Evolutionary conservation across 2,888 invertebrate genomes (phyloP), one percentile per base, ranked within the genome.

Genomic region (Dicycla oo): DNA sequence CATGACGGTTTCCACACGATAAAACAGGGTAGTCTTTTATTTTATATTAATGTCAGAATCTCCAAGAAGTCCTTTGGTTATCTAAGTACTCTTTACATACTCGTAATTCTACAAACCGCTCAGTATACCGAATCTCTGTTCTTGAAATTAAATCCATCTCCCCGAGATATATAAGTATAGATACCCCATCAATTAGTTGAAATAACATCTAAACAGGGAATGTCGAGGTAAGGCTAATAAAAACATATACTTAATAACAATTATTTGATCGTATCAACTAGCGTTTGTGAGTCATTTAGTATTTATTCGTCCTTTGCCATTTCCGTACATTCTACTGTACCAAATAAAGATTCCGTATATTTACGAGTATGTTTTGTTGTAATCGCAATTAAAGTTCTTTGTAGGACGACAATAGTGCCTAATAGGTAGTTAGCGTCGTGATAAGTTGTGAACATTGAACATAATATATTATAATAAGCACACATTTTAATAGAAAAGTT

Each of bases 221-320:
- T 71, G 58, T 75, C 80, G 75, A 82, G 84, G 73, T 75, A 77
- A 83, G 64, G 62, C 76, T 79, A 73, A 83, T 78, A 73, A 81
- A 75, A 78, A 77, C 72, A 78, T 70, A 76, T 79, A 78, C 57
- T 75, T 73, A 64, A 75, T 74, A 80, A 87, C 84, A 88, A 88
- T 89, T 86, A 88, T 84, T 76, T 82, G 88, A 90, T 91, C 73
- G 77, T 88, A 90, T 89, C 89, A 82, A 53, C 54, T 66, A 82
- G 73, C 73, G 76, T 80, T 84, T 85, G 85, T 86, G 85, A 84
- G 82, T 80, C 81, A 78, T 84, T 85, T 69, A 80, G 62, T 72
- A 75, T 85, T 84, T 80, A 86, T 86, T 78, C 85, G 87, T 88
- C 88, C 84, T 88, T 86, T 81, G 57, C 73, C 73, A 79, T 81